Evolutionary conservation across 2,797 vertebrate species (phyloP).

Genomic region (Falco naumanni): DNA sequence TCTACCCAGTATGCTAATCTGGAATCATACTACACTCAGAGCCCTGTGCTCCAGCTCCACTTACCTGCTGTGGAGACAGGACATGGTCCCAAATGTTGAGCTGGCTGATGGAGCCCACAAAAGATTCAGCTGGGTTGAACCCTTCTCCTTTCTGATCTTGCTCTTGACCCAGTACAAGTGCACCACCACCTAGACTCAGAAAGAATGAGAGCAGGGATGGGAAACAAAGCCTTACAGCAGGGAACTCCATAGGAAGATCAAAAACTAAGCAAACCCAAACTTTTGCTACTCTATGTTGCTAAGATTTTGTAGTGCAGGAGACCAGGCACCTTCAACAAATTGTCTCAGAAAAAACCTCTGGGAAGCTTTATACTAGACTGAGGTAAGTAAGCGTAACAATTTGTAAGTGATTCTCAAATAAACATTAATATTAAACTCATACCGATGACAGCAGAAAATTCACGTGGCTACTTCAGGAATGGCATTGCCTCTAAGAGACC

Average conservation of each 20-base stretch:
- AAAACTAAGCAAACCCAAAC: background rate
- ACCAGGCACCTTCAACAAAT: background rate
- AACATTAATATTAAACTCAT: background rate
- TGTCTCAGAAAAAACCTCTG: background rate
- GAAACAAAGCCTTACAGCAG: background rate
- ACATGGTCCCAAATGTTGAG: constrained; percentile 96
- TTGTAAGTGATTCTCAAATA: background rate
- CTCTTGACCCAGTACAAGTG: constrained; percentile 94
- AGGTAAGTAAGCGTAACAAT: background rate
- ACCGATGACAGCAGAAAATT: background rate
- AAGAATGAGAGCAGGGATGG: background rate
- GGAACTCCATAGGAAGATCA: background rate
- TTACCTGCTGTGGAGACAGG: constrained; percentile 91
- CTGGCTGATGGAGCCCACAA: constrained; percentile 96
- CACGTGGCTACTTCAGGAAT: background rate
- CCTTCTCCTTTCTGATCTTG: constrained; percentile 95
- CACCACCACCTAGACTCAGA: constrained; percentile 86
- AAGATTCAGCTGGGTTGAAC: constrained; percentile 97
- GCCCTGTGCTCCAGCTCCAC: constrained; percentile 6
- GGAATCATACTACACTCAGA: background rate
- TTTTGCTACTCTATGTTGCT: background rate
- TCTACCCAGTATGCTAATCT: background rate
- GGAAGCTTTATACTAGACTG: background rate
- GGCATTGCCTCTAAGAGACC: background rate
- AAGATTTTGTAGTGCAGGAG: background rate